Evolutionary conservation across 1,140 invertebrate species (phyloP).

Genomic region (Sycophila sp.): DNA sequence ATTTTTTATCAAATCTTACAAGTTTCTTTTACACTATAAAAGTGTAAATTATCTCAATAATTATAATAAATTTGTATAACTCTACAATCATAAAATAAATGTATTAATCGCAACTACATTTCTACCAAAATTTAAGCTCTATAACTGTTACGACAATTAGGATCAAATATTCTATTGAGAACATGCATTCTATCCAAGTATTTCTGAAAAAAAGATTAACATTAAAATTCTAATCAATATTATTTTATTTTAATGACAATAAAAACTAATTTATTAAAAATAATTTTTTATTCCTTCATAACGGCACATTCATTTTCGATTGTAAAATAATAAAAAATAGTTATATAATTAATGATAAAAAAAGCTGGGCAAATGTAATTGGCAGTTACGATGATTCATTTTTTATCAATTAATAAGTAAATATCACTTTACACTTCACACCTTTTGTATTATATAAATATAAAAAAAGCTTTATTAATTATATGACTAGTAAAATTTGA

Average conservation of each 20-base stretch:
- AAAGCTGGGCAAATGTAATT: neutral
- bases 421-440: too few relatives aligned
- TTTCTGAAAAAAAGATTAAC: conserved; percentile 54
- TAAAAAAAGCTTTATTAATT: too few relatives aligned
- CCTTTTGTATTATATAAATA: too few relatives aligned
- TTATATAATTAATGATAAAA: neutral
- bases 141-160: conserved; percentile 49
- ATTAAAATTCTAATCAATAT: neutral
- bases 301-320: neutral
- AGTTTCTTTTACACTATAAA: too few relatives aligned
- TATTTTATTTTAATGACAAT: neutral
- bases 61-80: too few relatives aligned
- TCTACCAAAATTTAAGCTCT: conserved; percentile 53
- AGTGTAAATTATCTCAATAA: too few relatives aligned
- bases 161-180: conserved; percentile 54
- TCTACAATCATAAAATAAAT: conserved; percentile 30
- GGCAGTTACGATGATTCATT: neutral
- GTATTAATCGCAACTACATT: too few relatives aligned
- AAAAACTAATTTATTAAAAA: neutral
- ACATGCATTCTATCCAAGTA: conserved; percentile 58
- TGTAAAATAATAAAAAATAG: neutral
- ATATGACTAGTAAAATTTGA: too few relatives aligned
- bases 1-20: too few relatives aligned
- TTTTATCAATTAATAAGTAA: neutral
- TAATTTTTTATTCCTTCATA: neutral